A percentile compares a stretch with the other conserved stretches of the same genome.
phyloP scores from a whole-genome alignment of 1,140 invertebrate genomes.

The Palaemon carinicauda region DNA sequence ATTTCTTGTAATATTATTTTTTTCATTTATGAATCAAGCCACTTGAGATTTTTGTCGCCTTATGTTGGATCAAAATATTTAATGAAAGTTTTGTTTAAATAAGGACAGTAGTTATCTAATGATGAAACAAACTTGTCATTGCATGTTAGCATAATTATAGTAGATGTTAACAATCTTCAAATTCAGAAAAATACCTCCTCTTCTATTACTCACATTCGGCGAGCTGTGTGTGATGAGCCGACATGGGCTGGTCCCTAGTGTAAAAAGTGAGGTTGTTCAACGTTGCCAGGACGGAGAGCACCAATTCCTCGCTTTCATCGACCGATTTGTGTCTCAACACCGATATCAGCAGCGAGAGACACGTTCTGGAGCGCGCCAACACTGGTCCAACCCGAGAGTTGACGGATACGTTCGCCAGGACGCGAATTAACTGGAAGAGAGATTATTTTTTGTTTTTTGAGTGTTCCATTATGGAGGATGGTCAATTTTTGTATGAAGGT shows the following conservation, averaged over 20 bases:
- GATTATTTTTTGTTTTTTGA: background rate
- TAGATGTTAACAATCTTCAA: no score
- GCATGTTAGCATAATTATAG: no score
- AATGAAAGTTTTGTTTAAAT: no score
- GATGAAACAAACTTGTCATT: no score
- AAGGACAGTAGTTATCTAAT: no score
- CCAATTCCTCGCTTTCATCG: constrained; percentile 72
- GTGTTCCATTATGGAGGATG: no score
- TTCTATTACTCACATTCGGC: constrained; percentile 63
- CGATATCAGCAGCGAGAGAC: constrained; percentile 65
- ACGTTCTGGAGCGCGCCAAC: constrained; percentile 67
- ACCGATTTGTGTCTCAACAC: constrained; percentile 67
- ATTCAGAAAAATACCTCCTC: no score
- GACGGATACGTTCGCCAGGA: constrained; percentile 79
- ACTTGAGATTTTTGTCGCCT: no score
- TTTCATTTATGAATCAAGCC: no score
- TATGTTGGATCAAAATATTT: no score
- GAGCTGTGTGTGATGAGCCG: constrained; percentile 61
- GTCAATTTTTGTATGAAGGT: no score
- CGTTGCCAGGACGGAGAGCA: constrained; percentile 72
- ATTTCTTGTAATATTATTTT: no score
- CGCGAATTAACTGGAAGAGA: constrained; percentile 70
- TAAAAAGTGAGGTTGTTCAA: constrained; percentile 77
- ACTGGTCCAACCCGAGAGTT: constrained; percentile 74
- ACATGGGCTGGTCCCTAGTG: constrained; percentile 61